Conservation (phyloP, 1,140 invertebrate genomes). For the Neodiprion pinetum region DNA sequence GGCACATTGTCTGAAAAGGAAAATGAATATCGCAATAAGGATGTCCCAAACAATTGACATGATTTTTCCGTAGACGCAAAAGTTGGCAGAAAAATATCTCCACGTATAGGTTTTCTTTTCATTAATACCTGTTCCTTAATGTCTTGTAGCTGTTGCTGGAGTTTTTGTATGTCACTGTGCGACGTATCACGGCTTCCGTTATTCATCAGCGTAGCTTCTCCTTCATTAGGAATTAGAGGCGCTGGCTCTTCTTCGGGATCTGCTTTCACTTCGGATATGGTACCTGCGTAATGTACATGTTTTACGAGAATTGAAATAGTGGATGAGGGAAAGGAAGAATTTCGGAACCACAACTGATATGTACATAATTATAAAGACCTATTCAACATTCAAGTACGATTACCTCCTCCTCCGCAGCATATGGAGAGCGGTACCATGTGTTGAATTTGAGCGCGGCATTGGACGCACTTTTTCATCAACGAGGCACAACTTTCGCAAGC, state of each 20-base stretch:
- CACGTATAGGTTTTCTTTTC: conserved; percentile 1
- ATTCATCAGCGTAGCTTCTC: conserved; percentile 74
- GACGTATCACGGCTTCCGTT: conserved; percentile 79
- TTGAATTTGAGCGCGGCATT: conserved; percentile 89
- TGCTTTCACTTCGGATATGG: conserved; percentile 63
- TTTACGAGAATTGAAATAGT: not conserved
- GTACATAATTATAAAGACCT: not conserved
- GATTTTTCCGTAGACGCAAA: conserved; percentile 1
- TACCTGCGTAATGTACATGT: conserved; percentile 43
- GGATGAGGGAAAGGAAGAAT: not conserved
- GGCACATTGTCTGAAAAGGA: conserved; percentile 90
- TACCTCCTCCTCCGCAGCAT: conserved; percentile 68
- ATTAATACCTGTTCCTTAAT: conserved; percentile 91
- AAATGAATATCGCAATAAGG: conserved; percentile 13
- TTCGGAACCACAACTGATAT: not conserved
- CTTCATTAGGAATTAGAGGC: conserved; percentile 32
- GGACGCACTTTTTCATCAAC: conserved; percentile 96
- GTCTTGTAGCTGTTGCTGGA: conserved; percentile 95
- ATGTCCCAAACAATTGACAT: not conserved
- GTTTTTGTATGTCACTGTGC: conserved; percentile 87
- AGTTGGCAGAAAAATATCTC: not conserved
- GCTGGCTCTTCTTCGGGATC: conserved; percentile 58
- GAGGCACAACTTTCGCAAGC: conserved; percentile 91
- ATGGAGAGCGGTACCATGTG: conserved; percentile 75
- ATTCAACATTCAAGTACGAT: conserved; percentile 22